Conservation (phyloP, 2,113 vertebrate species). For the Propithecus coquereli region DNA sequence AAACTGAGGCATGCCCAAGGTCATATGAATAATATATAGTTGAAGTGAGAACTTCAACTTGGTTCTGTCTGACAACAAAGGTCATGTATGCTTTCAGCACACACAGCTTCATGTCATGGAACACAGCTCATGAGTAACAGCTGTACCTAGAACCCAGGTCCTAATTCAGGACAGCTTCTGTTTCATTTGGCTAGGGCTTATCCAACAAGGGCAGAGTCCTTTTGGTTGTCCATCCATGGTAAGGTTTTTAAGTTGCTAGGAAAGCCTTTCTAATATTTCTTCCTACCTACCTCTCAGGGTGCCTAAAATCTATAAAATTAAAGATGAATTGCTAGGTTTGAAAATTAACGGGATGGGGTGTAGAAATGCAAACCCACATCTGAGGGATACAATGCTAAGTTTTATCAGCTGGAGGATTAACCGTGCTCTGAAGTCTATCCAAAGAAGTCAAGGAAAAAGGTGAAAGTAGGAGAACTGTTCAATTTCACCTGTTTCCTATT, state of each 20-base stretch:
- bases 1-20: neutral
- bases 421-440: neutral
- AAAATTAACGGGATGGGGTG: neutral
- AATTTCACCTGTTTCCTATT: neutral
- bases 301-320: neutral
- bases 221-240: neutral
- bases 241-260: neutral
- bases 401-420: neutral
- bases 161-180: neutral
- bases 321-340: neutral
- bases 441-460: neutral
- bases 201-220: neutral
- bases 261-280: neutral
- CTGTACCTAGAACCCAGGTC: neutral
- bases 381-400: neutral
- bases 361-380: neutral
- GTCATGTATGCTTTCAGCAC: neutral
- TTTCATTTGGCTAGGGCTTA: neutral
- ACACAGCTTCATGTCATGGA: neutral
- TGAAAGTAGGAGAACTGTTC: neutral
- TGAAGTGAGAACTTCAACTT: neutral
- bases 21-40: neutral
- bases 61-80: neutral
- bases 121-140: neutral
- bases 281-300: neutral